Evolutionary conservation across 35 echinoderm and acorn worm genomes (phyloP), one percentile per base, ranked within the genome.

Genomic region (Lytechinus pictus): DNA sequence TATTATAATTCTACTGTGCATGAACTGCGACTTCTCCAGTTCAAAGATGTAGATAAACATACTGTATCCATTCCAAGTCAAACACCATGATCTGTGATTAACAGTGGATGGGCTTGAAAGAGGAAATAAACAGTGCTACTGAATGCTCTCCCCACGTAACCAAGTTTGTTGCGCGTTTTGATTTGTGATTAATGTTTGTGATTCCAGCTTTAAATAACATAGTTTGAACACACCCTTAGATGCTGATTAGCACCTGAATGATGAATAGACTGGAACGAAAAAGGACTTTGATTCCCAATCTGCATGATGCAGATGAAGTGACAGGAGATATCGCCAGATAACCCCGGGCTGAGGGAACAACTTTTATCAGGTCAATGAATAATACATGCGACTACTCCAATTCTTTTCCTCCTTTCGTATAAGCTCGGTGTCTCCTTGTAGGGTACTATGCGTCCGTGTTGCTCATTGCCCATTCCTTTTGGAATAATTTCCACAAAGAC

Each of bases 241-340:
- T 44, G 1, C 66, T 79, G 21, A 79, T 79, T 79, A 79, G 4
- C 66, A 24, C 66, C 66, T 79, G 8, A 14, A 79, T 79, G 66
- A 79, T 79, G 66, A 79, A 79, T 79, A 79, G 66, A 24, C 19
- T 79, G 66, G 19, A 79, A 79, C n/a, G 19, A 79, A 79, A 44
- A 79, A 79, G 66, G 66, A 79, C 66, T 79, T 79, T 79, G 66
- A 79, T 79, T 79, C 66, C 66, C 66, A 79, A 79, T 79, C 66
- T 79, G n/a, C 66, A 79, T 79, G 19, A 79, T 79, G 66, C 66
- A 79, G 66, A 79, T 79, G 66, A 79, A 79, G 66, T 79, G 66
- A 24, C 66, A 79, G 21, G 66, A 79, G 66, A 79, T 79, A 79
- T 79, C 66, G n/a, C 66, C 16, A 79, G 66, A 79, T 79, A 79